Evolutionary conservation across 2,888 invertebrate genomes (phyloP), one percentile per base, ranked within the genome.

Genomic region (Eupithecia pulchellata): DNA sequence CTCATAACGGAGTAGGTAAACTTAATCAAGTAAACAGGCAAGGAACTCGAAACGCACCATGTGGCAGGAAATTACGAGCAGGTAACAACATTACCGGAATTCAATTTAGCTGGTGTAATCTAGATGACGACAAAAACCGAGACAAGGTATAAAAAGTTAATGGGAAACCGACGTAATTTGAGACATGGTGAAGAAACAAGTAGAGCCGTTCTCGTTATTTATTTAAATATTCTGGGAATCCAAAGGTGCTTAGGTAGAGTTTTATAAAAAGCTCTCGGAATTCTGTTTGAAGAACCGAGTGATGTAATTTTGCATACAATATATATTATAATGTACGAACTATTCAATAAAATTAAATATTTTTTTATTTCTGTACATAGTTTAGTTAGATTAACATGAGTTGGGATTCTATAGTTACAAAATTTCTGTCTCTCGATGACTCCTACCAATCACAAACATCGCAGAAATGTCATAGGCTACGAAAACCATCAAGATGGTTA

Each of bases 81-180:
- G 74, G 75, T 76, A 83, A 82, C 77, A 64, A 74, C 76, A 76
- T 77, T 77, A 79, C 77, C 75, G 79, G 80, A 80, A 81, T 81
- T 81, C 82, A 82, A 84, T 81, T 82, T 76, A 66, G 69, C 71
- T 77, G 78, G 69, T 74, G 77, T 81, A 79, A 83, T 82, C 83
- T 79, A 75, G 73, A 78, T 74, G 76, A 79, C 74, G 78, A 79
- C 81, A 82, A 73, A 82, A 79, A 79, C 66, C 71, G 74, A 64
- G 74, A 73, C 34, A 29, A n/a, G 34, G 25, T 25, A 52, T 61
- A 61, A 66, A 66, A 69, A 70, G 62, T 6, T 52, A 52, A 52
- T 29, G 32, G 42, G 63, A 66, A 39, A 63, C 61, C 62, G 36
- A 68, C 64, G 47, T 55, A 47, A 39, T 61, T 61, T 25, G 61